These are phyloP conservation scores for Radopholus similis DNA, from an alignment of 1,140 invertebrate genomes.

Conservation along the genomic window DNA sequence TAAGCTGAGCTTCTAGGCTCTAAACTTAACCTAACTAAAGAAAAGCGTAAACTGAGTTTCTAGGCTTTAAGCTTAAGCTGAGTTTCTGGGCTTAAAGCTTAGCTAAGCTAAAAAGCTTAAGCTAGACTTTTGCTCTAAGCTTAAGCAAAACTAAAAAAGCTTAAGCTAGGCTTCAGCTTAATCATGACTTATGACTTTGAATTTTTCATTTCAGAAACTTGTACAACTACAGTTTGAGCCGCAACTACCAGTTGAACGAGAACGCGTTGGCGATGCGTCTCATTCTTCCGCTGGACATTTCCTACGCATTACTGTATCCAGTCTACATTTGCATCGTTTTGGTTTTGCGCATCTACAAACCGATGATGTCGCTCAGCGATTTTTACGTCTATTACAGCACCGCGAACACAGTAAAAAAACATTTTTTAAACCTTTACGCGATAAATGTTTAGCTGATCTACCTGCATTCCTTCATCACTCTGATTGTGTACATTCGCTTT, in stretches of 20 bases:
- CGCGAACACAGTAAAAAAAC: not conserved
- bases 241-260: not conserved
- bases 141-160: not conserved
- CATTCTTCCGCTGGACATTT: not conserved
- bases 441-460: conserved; percentile 2
- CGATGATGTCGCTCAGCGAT: not conserved
- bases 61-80: not conserved
- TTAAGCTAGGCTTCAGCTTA: no score
- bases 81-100: not conserved
- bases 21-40: no score
- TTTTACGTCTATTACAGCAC: not conserved
- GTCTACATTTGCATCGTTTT: not conserved
- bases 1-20: not conserved
- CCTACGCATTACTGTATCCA: not conserved
- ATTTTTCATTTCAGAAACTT: not conserved
- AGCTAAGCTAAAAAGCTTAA: no score
- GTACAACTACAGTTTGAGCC: not conserved
- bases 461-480: conserved; percentile 3
- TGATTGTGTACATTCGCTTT: conserved; percentile 7
- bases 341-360: not conserved
- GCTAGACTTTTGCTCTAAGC: not conserved
- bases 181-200: no score
- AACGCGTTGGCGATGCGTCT: not conserved
- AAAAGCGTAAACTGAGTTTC: no score
- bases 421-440: not conserved